These are phyloP conservation scores for Falco novaeseelandiae DNA, from an alignment of 2,797 vertebrate species.

Conservation along the genomic window DNA sequence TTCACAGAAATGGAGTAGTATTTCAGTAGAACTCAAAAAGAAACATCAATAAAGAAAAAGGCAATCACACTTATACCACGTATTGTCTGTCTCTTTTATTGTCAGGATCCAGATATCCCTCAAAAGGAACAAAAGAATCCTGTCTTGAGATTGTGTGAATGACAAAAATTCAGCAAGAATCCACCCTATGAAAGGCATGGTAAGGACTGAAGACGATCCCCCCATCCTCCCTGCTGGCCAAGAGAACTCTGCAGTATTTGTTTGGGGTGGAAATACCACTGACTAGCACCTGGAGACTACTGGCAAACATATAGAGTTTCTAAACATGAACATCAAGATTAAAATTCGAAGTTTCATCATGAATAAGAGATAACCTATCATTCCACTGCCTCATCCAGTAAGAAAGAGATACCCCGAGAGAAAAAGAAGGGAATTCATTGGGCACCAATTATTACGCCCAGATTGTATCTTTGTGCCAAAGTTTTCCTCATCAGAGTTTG, in stretches of 20 bases:
- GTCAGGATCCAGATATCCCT: not conserved
- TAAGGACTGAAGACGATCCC: not conserved
- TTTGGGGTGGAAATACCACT: not conserved
- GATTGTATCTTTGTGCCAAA: not conserved
- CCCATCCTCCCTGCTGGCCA: rapidly evolving
- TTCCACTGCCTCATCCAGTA: not conserved
- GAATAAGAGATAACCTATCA: not conserved
- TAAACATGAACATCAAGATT: not conserved
- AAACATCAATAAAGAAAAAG: not conserved
- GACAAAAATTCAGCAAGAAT: not conserved
- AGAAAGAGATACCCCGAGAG: not conserved
- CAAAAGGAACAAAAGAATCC: not conserved
- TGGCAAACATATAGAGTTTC: not conserved
- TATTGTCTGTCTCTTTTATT: not conserved
- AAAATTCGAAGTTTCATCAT: not conserved
- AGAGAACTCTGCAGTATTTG: not conserved
- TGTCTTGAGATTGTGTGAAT: not conserved
- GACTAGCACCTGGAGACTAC: not conserved
- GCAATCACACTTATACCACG: not conserved
- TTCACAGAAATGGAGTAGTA: not conserved
- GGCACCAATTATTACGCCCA: not conserved
- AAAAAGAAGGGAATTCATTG: not conserved
- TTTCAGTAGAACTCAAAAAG: slow-evolving; percentile 7
- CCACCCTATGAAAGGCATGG: not conserved
- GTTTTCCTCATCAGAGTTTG: not conserved